Base-by-base conservation (phyloP, 23 tunicate species). In the Halocynthia roretzi region DNA sequence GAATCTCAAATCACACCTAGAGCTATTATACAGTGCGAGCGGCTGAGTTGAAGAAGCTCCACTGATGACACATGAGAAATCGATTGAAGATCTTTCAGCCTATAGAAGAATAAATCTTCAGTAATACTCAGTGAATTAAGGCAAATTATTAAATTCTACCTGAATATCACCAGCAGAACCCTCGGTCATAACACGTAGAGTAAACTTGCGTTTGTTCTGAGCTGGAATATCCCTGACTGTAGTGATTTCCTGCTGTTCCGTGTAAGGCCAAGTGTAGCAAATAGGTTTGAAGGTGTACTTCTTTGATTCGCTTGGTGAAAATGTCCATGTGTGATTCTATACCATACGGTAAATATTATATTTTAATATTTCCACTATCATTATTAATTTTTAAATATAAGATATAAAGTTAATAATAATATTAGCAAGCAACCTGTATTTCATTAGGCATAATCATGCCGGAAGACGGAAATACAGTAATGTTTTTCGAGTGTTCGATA, bases 271-370 rank as follows among this genome's bases (percentile, higher is more conserved):
- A 53, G 86, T 73, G 10, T 82, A 65, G 57, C 85, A 80, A 9
- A 54, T 57, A 5, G 98, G 82, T 61, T 86, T 86, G 71, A 82
- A 78, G 50, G 86, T 80, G 71, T 73, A 74, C 64, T 85, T 92
- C 54, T 62, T 74, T 7, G 76, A 64, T 8, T 53, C 60, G 5
- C 51, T 78, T 4, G 98, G 98, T 19, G 81, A 22, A 56, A 86
- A 92, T 9, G 91, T 81, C 98, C 98, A 92, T 5, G 71, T 61
- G 64, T 86, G 98, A 7, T 78, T 50, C 96, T 89, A 67, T 19
- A 55, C 0, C 44, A 31, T 31, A 1, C 44, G 4, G 50, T 58
- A 18, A 51, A 12, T 49, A 80, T 2, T 8, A 14, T 14, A 58
- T 15, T 58, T 58, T 58, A 58, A 58, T 58, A 58, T 58, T 58